A percentile compares a stretch with the other conserved stretches of the same genome.
These are phyloP conservation scores for Netelia inedita DNA, from an alignment of 2,888 invertebrate species.

Conservation along the genomic window DNA sequence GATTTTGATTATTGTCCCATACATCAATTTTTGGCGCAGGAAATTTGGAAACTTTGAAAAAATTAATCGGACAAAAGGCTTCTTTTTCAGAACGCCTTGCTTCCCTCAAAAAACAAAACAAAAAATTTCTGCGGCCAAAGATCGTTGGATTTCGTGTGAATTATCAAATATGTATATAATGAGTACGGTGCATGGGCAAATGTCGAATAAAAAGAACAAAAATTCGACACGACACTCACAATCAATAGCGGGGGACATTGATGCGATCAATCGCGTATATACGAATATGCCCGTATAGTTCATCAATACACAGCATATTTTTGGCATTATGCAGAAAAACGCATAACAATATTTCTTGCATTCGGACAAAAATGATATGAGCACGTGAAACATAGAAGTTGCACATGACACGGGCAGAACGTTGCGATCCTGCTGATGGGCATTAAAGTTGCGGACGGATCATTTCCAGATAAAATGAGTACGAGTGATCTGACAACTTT, in stretches of 20 bases:
- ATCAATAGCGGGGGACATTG: constrained; percentile 52
- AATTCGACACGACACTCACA: constrained; percentile 49
- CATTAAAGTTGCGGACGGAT: constrained; percentile 52
- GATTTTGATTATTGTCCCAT: no score
- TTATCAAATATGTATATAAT: constrained; percentile 16
- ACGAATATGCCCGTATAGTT: constrained; percentile 4
- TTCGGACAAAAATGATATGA: constrained; percentile 17
- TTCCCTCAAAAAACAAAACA: no score
- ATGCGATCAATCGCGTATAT: constrained; percentile 43
- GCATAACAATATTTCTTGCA: constrained; percentile 45
- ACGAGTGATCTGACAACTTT: constrained; percentile 34
- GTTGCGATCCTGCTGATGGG: constrained; percentile 48
- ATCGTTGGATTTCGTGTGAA: background rate
- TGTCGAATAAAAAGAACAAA: constrained; percentile 30
- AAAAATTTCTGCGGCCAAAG: no score
- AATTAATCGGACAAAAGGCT: no score
- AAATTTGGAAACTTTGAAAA: no score
- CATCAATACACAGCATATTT: background rate
- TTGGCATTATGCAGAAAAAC: constrained; percentile 37
- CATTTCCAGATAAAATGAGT: constrained; percentile 30
- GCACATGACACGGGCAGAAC: constrained; percentile 55
- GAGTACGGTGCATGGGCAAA: constrained; percentile 37
- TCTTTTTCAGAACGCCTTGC: no score
- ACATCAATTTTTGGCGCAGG: no score
- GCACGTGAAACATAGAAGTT: constrained; percentile 42